A percentile compares a stretch with the other conserved stretches of the same genome.
Evolutionary conservation across 2,797 vertebrate genomes (phyloP).

Genomic region (Falco columbarius): DNA sequence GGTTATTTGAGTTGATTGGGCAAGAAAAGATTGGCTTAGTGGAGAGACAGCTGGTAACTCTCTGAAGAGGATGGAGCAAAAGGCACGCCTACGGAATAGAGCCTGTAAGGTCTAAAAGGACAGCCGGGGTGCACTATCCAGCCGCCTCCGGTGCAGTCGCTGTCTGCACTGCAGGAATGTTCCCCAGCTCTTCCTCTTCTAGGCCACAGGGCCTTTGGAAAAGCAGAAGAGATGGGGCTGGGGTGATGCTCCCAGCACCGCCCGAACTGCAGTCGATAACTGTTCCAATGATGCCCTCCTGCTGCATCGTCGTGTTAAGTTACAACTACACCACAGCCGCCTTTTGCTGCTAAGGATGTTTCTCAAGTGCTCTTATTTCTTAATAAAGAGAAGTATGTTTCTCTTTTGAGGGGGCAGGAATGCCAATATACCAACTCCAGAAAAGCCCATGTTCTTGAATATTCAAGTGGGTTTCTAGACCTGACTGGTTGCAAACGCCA

Average conservation of each 20-base stretch:
- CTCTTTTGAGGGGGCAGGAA: background rate
- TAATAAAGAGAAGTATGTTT: background rate
- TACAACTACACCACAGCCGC: background rate
- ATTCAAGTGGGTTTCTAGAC: background rate
- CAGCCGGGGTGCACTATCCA: background rate
- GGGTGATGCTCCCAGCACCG: background rate
- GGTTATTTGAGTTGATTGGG: background rate
- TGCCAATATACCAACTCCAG: background rate
- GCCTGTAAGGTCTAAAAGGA: no score
- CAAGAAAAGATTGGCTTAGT: background rate
- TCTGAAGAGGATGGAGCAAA: background rate
- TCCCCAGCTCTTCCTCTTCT: background rate
- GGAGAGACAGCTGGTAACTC: background rate
- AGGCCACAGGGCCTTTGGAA: background rate
- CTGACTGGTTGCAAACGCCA: background rate
- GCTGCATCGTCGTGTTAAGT: rapidly evolving
- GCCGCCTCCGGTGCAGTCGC: rapidly evolving
- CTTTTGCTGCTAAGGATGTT: background rate
- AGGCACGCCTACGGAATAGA: background rate
- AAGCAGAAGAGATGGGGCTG: background rate
- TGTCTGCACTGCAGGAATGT: rapidly evolving
- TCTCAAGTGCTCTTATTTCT: background rate
- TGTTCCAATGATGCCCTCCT: background rate
- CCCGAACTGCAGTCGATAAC: background rate
- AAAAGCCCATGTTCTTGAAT: background rate